Percentiles rank a stretch among this genome's conserved stretches.
Conservation (phyloP, 2,888 invertebrate genomes). For the Antheraea yamamai region DNA sequence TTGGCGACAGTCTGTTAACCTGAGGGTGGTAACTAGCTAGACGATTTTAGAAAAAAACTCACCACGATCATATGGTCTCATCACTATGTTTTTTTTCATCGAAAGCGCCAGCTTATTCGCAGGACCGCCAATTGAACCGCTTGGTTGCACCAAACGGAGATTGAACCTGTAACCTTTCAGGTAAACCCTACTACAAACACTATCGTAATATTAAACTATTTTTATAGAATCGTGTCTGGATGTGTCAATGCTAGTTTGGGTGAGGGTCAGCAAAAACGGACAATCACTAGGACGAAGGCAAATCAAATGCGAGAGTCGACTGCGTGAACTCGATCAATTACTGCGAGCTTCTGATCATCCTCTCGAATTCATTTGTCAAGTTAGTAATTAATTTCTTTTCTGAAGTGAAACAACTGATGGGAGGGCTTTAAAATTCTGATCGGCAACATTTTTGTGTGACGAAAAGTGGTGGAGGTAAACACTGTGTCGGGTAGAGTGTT, state of each 20-base stretch:
- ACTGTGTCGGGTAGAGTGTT: no score
- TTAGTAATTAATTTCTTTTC: conserved; percentile 44
- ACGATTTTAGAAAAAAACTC: not conserved
- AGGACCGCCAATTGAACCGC: no score
- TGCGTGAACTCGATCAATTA: conserved; percentile 91
- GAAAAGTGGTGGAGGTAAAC: no score
- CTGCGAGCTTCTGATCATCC: conserved; percentile 90
- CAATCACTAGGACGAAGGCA: conserved; percentile 90
- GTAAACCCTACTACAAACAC: not conserved
- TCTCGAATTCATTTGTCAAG: conserved; percentile 94
- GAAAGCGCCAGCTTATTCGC: not conserved
- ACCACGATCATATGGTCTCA: not conserved
- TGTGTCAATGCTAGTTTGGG: conserved; percentile 90
- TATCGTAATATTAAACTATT: not conserved
- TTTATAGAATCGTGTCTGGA: conserved; percentile 89
- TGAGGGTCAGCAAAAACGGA: conserved; percentile 91
- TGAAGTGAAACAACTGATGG: not conserved
- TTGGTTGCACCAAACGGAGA: no score
- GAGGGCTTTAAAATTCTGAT: no score
- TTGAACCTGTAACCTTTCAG: not conserved
- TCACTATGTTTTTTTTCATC: not conserved
- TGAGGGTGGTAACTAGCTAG: not conserved
- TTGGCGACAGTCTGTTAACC: not conserved
- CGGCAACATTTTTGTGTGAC: no score
- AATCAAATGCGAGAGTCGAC: conserved; percentile 93